phyloP scores from a whole-genome alignment of 2,888 invertebrate genomes.

The Chrysodeixis includens region DNA sequence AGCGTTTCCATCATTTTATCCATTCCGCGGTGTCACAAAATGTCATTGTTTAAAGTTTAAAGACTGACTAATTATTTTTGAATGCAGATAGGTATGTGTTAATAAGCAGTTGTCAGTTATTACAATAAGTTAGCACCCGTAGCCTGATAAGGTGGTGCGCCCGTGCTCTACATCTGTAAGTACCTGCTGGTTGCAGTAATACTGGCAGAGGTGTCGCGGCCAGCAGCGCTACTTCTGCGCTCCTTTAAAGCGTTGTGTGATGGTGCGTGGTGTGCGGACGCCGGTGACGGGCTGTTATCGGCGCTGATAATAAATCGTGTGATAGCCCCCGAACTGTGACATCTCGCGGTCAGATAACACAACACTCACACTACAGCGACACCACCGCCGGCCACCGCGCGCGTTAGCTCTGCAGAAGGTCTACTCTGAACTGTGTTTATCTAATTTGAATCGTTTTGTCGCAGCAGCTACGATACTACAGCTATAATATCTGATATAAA shows the following conservation, averaged over 20 bases:
- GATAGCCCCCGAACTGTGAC: conserved; percentile 62
- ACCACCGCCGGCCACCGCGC: neutral
- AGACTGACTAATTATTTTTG: too few relatives aligned
- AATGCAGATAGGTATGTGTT: too few relatives aligned
- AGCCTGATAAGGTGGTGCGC: neutral
- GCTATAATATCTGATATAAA: too few relatives aligned
- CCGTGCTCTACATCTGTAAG: neutral
- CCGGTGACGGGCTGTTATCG: conserved; percentile 28
- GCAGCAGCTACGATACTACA: too few relatives aligned
- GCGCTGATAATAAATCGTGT: conserved; percentile 55
- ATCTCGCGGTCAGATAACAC: conserved; percentile 50
- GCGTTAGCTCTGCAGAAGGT: conserved; percentile 13
- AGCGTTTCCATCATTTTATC: too few relatives aligned
- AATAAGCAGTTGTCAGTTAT: too few relatives aligned
- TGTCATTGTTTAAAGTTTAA: too few relatives aligned
- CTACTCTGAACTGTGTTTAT: neutral
- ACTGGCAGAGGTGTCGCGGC: too few relatives aligned
- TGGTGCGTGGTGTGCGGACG: conserved; percentile 8
- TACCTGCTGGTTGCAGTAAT: too few relatives aligned
- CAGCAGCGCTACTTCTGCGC: too few relatives aligned
- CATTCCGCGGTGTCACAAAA: too few relatives aligned
- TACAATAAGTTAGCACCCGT: neutral
- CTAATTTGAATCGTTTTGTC: too few relatives aligned
- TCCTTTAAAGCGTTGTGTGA: neutral
- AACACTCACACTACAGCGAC: conserved; percentile 27